phyloP scores from a whole-genome alignment of 2,888 invertebrate species.

The Notocelia uddmanniana region DNA sequence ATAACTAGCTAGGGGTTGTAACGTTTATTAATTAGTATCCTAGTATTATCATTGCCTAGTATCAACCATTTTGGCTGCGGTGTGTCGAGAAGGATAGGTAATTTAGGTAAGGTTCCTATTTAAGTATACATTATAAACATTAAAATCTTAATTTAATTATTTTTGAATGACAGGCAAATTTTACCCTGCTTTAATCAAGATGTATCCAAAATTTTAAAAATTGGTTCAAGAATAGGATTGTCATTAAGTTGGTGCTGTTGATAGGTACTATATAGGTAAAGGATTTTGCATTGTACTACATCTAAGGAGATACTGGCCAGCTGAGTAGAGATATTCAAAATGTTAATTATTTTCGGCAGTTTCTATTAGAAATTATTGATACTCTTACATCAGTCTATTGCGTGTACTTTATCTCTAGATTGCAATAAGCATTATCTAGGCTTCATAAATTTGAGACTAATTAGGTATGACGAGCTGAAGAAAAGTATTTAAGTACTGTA shows the following conservation, averaged over 20 bases:
- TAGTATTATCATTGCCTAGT: slow-evolving; percentile 30
- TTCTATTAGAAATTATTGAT: slow-evolving; percentile 29
- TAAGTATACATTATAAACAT: slow-evolving; percentile 51
- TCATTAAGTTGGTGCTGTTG: slow-evolving; percentile 47
- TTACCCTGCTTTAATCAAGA: slow-evolving; percentile 81
- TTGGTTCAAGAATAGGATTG: slow-evolving; percentile 73
- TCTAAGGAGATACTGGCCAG: slow-evolving; percentile 9
- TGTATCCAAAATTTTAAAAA: slow-evolving; percentile 70
- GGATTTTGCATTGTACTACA: slow-evolving; percentile 28
- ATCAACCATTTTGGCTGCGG: slow-evolving; percentile 29
- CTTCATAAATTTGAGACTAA: slow-evolving; percentile 3
- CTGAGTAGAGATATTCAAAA: slow-evolving; percentile 3
- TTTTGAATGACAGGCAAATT: slow-evolving; percentile 74
- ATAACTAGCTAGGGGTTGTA: slow-evolving; percentile 28
- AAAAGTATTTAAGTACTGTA: neutral
- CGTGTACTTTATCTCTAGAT: slow-evolving; percentile 31
- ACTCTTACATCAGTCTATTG: slow-evolving; percentile 45
- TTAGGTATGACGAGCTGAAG: neutral
- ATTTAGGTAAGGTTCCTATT: slow-evolving; percentile 27
- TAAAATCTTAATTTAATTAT: slow-evolving; percentile 69
- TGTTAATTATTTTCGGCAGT: slow-evolving; percentile 12
- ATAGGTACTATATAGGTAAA: slow-evolving; percentile 33
- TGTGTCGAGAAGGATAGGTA: slow-evolving; percentile 30
- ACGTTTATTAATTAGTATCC: slow-evolving; percentile 23
- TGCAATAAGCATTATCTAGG: slow-evolving; percentile 32